Evolutionary conservation across 2,113 vertebrate species (phyloP).

Genomic region (Dolichallabes microphthalmus): DNA sequence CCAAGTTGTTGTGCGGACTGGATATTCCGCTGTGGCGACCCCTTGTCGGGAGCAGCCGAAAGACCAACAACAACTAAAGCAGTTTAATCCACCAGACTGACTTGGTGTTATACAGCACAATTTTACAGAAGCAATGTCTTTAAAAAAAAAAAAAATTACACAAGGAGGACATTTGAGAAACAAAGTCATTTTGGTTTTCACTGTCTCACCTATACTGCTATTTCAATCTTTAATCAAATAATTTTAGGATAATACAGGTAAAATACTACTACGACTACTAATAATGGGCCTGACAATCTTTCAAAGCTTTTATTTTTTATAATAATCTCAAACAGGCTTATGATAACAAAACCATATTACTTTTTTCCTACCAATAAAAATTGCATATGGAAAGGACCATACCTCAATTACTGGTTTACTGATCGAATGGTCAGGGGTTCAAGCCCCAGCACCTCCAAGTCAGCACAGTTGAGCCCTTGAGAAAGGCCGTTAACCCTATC

Average conservation of each 20-base stretch:
- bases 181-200: neutral
- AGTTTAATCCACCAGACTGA: neutral
- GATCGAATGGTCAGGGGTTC: too few species aligned
- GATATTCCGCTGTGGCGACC: too few species aligned
- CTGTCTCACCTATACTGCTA: neutral
- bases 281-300: neutral
- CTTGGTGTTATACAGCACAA: neutral
- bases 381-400: neutral
- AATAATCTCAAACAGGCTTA: neutral
- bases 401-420: neutral
- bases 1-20: too few species aligned
- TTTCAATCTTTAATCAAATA: neutral
- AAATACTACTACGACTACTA: neutral
- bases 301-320: neutral
- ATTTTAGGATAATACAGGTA: neutral
- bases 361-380: neutral
- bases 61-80: too few species aligned
- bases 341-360: neutral
- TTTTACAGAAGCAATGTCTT: neutral
- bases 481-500: too few species aligned
- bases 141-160: too few species aligned
- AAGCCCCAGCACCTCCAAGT: too few species aligned
- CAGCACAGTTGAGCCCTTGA: too few species aligned
- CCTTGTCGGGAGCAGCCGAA: too few species aligned
- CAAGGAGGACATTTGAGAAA: neutral